Conservation (phyloP, 2,797 vertebrate genomes). For the Gila robusta region DNA sequence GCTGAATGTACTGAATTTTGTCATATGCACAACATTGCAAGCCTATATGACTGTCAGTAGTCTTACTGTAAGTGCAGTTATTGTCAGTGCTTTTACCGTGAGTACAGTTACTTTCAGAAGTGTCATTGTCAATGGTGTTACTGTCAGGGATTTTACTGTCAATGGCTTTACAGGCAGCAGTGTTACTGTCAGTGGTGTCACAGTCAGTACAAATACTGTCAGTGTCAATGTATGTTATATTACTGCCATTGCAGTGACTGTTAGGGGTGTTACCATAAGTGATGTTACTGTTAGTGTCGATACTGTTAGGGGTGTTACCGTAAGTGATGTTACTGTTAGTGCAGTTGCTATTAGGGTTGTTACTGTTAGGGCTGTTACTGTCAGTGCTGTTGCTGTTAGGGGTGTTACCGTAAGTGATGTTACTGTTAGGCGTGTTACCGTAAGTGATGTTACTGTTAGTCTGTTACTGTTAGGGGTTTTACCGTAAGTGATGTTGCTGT, state of each 20-base stretch:
- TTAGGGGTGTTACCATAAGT: fast-evolving
- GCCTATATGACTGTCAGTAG: background rate
- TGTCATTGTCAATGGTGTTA: background rate
- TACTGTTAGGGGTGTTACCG: background rate
- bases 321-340: background rate
- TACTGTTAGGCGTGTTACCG: background rate
- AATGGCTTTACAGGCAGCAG: fast-evolving
- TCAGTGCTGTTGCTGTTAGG: fast-evolving
- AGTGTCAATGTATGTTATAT: background rate
- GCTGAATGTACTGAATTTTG: background rate
- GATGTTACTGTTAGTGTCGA: too few species aligned
- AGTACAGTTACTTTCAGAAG: background rate
- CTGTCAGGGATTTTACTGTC: background rate
- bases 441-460: background rate
- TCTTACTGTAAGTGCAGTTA: background rate
- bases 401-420: fast-evolving
- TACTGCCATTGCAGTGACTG: background rate
- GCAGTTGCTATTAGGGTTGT: background rate
- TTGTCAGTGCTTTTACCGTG: background rate
- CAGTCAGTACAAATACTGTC: background rate
- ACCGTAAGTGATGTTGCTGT: background rate
- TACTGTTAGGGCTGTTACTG: background rate
- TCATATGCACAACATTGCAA: background rate
- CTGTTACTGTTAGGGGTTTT: fast-evolving
- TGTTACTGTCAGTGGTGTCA: background rate